Conservation (phyloP, 1,140 invertebrate genomes). For the Drepana arcuata region DNA sequence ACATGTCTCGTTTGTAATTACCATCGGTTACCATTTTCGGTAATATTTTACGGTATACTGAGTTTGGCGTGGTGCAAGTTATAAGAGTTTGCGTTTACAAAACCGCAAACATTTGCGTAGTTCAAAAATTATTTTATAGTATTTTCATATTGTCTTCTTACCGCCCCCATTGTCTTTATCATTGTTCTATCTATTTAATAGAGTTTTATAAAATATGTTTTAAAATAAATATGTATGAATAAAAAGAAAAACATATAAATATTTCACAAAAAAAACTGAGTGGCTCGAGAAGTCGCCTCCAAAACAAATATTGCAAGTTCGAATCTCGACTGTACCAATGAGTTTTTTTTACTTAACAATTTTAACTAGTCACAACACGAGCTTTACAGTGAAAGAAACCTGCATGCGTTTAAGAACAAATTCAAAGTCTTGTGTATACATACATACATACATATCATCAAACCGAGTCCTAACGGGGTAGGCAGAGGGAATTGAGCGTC, state of each 20-base stretch:
- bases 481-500: too few relatives aligned
- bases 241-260: not conserved
- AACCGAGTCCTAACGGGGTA: too few relatives aligned
- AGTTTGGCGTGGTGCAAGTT: constrained; percentile 22
- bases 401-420: too few relatives aligned
- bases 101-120: too few relatives aligned
- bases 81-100: constrained; percentile 3
- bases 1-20: constrained; percentile 60
- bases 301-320: too few relatives aligned
- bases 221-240: not conserved
- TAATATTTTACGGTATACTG: constrained; percentile 56
- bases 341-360: too few relatives aligned
- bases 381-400: too few relatives aligned
- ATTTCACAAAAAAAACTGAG: not conserved
- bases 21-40: constrained; percentile 45
- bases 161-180: not conserved
- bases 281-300: too few relatives aligned
- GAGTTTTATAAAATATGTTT: not conserved
- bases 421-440: too few relatives aligned
- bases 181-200: not conserved
- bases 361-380: too few relatives aligned
- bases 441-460: too few relatives aligned
- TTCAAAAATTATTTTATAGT: constrained; percentile 1
- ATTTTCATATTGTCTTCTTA: not conserved
- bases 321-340: too few relatives aligned